These are phyloP conservation scores for Paraescarpia echinospica DNA, from an alignment of 1,140 invertebrate species.

Conservation along the genomic window DNA sequence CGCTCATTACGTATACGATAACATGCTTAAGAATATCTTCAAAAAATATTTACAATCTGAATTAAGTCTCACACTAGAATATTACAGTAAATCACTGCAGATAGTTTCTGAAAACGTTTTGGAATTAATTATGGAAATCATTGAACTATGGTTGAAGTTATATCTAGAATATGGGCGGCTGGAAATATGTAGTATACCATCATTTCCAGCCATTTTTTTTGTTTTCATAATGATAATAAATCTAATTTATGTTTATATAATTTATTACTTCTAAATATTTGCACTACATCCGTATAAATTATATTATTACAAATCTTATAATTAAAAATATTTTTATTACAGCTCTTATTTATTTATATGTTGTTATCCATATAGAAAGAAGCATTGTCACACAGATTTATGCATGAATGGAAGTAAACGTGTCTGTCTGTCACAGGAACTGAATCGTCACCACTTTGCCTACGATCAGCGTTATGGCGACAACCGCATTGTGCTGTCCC, in stretches of 20 bases:
- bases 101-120: neutral
- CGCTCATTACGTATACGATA: constrained; percentile 33
- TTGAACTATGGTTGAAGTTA: neutral
- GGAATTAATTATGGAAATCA: neutral
- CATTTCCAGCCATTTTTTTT: neutral
- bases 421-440: neutral
- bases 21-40: neutral
- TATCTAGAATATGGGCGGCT: neutral
- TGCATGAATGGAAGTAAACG: neutral
- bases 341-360: neutral
- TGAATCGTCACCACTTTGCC: constrained; percentile 50
- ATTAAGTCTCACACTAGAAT: neutral
- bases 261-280: no score
- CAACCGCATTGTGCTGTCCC: constrained; percentile 80
- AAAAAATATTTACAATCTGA: neutral
- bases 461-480: constrained; percentile 63
- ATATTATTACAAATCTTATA: neutral
- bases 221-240: neutral
- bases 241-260: no score
- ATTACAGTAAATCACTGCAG: neutral
- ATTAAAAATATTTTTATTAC: neutral
- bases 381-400: neutral
- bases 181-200: neutral
- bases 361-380: neutral
- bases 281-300: no score